Base-by-base conservation (phyloP, 2,113 vertebrate species). In the Myrmophylax atrothorax region DNA sequence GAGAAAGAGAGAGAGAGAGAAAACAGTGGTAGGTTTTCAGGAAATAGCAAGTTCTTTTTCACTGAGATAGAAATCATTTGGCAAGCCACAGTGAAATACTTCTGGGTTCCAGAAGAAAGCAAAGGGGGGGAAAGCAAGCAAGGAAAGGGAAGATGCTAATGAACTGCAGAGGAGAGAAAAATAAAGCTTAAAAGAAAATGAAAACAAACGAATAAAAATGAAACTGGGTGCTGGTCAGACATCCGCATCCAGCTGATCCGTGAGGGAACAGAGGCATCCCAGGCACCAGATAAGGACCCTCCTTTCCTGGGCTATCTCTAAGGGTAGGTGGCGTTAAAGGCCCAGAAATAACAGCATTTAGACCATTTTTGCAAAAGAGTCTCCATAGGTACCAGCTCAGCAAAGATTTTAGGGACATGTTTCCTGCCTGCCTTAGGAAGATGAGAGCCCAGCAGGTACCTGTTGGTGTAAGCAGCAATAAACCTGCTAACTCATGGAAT, bases 31-130 rank as follows among this genome's bases (percentile, higher is more conserved):
- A 87, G 95, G 94, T 97, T 98, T 98, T 98, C 96, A 98, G 98
- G 98, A 98, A 98, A 98, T 98, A 97, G 98, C 98, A 98, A 98
- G 97, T 96, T 97, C 97, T 98, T 98, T 98, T 98, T 97, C 96
- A 96, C 94, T 46, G 96, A 97, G 98, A 98, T 98, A 98, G 98
- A 98, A 98, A 98, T 98, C 98, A 96, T 76, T 98, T 98, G 98
- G 98, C 97, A 98, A 97, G 96, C 93, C 95, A 72, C 93, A 11
- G 97, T 96, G 97, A 98, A 98, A 98, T 97, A 95, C 91, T 97
- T 98, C 96, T 97, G 73, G 97, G 97, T 97, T 97, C 97, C 97
- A 98, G 97, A 84, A 97, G 96, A 91, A 91, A 96, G 94, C 67
- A 40, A 94, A 88, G 28, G 23, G 50, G n/a, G 4, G 10, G 22